phyloP scores from a whole-genome alignment of 1,140 invertebrate species.

The Euura lappo region DNA sequence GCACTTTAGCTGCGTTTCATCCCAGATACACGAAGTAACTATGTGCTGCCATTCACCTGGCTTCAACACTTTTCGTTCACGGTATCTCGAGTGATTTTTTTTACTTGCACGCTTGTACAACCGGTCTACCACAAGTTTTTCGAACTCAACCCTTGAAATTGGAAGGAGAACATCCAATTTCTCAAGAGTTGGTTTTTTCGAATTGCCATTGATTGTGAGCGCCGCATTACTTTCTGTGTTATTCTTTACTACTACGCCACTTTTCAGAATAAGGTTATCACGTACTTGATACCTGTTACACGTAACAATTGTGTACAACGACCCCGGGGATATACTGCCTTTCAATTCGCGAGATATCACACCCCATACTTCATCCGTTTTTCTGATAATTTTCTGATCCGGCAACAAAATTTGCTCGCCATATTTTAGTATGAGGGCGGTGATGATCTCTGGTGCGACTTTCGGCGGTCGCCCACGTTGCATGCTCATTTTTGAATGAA shows the following conservation, averaged over 20 bases:
- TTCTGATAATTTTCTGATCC: background rate
- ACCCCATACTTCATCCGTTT: background rate
- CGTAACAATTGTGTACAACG: background rate
- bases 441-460: background rate
- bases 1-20: slow-evolving; percentile 16
- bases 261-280: background rate
- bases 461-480: background rate
- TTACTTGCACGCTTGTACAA: background rate
- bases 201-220: background rate
- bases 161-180: background rate
- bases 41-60: slow-evolving; percentile 16
- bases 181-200: background rate
- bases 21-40: slow-evolving; percentile 21
- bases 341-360: background rate
- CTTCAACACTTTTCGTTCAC: slow-evolving; percentile 8
- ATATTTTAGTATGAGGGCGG: background rate
- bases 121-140: background rate
- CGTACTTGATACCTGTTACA: background rate
- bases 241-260: background rate
- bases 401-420: background rate
- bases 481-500: background rate
- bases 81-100: background rate
- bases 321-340: background rate
- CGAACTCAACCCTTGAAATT: background rate
- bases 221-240: background rate